A percentile compares a stretch with the other conserved stretches of the same genome.
Conservation (phyloP, 2,888 invertebrate species). For the Petrophora chlorosata region DNA sequence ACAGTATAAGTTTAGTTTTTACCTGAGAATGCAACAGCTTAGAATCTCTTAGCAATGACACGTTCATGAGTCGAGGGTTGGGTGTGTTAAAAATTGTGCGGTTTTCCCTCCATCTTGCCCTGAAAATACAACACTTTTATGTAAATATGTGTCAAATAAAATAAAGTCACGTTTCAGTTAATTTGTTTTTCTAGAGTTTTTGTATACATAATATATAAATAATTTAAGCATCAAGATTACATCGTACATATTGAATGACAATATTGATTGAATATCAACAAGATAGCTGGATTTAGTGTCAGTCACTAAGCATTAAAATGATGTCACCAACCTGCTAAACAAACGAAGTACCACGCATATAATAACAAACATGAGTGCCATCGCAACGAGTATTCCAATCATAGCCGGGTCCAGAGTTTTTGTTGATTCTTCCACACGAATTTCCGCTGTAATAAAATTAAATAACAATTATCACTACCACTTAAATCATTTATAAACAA, state of each 20-base stretch:
- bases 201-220: too few species aligned
- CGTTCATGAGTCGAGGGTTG: constrained; percentile 96
- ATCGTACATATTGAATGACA: too few species aligned
- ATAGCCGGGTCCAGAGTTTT: constrained; percentile 93
- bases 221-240: too few species aligned
- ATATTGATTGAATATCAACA: too few species aligned
- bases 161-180: too few species aligned
- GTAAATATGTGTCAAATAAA: too few species aligned
- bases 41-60: constrained; percentile 91
- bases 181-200: too few species aligned
- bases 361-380: constrained; percentile 97
- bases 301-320: background rate
- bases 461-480: background rate
- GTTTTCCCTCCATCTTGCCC: constrained; percentile 96
- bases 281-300: background rate
- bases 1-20: constrained; percentile 15
- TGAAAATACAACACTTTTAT: too few species aligned
- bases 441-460: constrained; percentile 71
- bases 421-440: constrained; percentile 84
- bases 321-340: constrained; percentile 90
- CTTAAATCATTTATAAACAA: too few species aligned
- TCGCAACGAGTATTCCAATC: constrained; percentile 94
- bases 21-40: constrained; percentile 89
- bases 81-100: constrained; percentile 97
- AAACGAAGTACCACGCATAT: constrained; percentile 95